phyloP scores from a whole-genome alignment of 2,888 invertebrate genomes.

The Chamaedrilus cognettii region DNA sequence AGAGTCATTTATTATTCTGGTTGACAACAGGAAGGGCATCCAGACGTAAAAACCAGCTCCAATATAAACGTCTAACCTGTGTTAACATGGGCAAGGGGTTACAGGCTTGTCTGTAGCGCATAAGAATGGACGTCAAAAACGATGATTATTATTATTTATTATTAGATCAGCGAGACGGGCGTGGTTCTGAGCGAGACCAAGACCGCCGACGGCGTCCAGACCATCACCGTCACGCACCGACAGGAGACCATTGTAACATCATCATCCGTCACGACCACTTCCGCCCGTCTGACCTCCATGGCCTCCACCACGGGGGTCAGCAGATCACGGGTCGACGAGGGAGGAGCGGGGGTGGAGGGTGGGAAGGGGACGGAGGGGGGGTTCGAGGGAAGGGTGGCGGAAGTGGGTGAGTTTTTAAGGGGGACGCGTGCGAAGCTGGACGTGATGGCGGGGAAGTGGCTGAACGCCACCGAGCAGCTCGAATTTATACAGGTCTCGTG shows the following conservation, averaged over 20 bases:
- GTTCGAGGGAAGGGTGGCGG: slow-evolving; percentile 45
- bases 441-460: slow-evolving; percentile 46
- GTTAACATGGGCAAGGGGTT: too few relatives aligned
- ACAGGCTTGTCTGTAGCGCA: too few relatives aligned
- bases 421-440: slow-evolving; percentile 51
- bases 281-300: not conserved
- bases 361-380: slow-evolving; percentile 43
- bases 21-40: too few relatives aligned
- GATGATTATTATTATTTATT: too few relatives aligned
- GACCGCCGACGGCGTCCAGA: not conserved
- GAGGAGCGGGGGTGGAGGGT: slow-evolving; percentile 42
- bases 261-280: not conserved
- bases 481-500: slow-evolving; percentile 56
- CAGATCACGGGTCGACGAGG: slow-evolving; percentile 42
- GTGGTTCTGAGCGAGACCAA: not conserved
- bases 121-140: too few relatives aligned
- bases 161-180: slow-evolving; percentile 4
- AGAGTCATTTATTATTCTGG: too few relatives aligned
- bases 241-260: not conserved
- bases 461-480: slow-evolving; percentile 58
- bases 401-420: slow-evolving; percentile 52
- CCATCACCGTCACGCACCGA: not conserved
- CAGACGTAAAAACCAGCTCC: too few relatives aligned
- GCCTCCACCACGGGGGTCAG: slow-evolving; percentile 27
- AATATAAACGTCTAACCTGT: too few relatives aligned